Evolutionary conservation across 2,888 invertebrate genomes (phyloP), one percentile per base, ranked within the genome.

Genomic region (Chymomyza caudatula): DNA sequence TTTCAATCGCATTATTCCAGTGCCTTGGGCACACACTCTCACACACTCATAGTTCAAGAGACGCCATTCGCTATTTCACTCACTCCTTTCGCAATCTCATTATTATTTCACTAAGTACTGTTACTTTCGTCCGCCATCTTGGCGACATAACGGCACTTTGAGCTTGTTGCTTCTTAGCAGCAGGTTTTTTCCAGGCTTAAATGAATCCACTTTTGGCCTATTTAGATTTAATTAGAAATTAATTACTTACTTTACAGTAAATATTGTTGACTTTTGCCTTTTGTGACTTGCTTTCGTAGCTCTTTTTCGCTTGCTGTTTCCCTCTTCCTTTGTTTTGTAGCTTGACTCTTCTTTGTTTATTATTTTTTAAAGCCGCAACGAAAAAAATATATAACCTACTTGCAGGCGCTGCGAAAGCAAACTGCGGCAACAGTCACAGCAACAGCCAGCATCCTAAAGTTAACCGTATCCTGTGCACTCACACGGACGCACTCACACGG

Each of bases 361-460:
- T 65, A 20, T 57, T 5, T n/a, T 44, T n/a, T 20, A 17, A 56
- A n/a, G 66, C 51, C 61, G 62, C 49, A 67, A 58, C 64, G 37
- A 37, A 74, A 78, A 82, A 80, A 80, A 78, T 80, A 58, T 81
- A 74, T 80, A 84, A 81, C 85, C 82, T 81, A 84, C 85, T 84
- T 84, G 79, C 73, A 71, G 77, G 75, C 85, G 79, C 85, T 78
- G 73, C 63, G 52, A 70, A 71, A 78, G 77, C 66, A 67, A 81
- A 80, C 78, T 84, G 82, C 60, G 69, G 23, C 51, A 20, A 11
- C 25, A 54, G 29, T 20, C n/a, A 4, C 13, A 20, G 52, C 52
- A 52, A 52, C 22, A 52, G 52, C 25, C 25, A 47, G 47, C 47
- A 47, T 47, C 47, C 47, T 19, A 47, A 11, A 37, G 47, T 47